Evolutionary conservation across 2,113 vertebrate species (phyloP).

Genomic region (Macroglossus sobrinus): DNA sequence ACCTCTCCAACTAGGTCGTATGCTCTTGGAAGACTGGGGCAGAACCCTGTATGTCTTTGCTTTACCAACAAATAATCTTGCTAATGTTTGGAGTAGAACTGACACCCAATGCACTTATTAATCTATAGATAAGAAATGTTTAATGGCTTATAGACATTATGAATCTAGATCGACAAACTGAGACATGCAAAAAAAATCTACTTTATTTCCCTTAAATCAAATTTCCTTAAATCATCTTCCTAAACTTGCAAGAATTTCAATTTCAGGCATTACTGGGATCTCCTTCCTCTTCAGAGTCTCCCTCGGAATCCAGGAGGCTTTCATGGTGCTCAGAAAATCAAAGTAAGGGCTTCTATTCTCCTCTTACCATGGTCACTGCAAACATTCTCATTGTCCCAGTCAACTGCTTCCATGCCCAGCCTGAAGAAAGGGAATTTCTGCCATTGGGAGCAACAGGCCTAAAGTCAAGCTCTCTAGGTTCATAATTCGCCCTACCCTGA

Average conservation of each 20-base stretch:
- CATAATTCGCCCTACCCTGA: neutral
- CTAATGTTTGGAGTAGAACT: neutral
- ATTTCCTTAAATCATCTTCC: neutral
- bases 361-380: neutral
- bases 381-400: neutral
- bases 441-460: neutral
- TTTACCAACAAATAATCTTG: neutral
- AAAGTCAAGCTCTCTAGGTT: neutral
- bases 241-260: neutral
- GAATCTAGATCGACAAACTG: neutral
- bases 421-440: neutral
- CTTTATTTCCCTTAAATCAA: conserved; percentile 31
- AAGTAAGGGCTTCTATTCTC: neutral
- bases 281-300: neutral
- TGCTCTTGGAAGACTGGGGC: neutral
- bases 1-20: neutral
- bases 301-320: neutral
- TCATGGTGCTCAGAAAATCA: neutral
- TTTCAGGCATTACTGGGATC: neutral
- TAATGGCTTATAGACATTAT: neutral
- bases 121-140: neutral
- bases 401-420: neutral
- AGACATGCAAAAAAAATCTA: neutral
- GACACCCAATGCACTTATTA: neutral
- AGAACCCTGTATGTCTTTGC: neutral